Conservation (phyloP, 2,888 invertebrate genomes). For the Hirtodrosophila duncani region DNA sequence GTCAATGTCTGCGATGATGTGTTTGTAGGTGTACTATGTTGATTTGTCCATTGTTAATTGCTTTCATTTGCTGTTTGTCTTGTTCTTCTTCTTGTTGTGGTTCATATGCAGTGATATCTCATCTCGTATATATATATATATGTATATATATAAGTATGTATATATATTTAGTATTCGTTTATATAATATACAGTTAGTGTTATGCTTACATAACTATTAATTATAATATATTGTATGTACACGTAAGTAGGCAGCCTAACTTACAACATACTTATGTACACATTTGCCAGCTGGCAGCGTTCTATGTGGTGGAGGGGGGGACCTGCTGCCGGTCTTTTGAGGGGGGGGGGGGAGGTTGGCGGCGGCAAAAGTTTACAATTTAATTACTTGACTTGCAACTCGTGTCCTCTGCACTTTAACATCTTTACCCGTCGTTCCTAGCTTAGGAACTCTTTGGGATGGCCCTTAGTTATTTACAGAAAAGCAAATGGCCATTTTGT, state of each 20-base stretch:
- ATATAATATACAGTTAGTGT: slow-evolving; percentile 54
- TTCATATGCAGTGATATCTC: slow-evolving; percentile 36
- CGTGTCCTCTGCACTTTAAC: slow-evolving; percentile 21
- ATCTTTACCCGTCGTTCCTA: slow-evolving; percentile 55
- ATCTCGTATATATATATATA: slow-evolving; percentile 29
- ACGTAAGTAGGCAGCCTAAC: too few relatives aligned
- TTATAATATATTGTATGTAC: too few relatives aligned
- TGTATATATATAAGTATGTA: slow-evolving; percentile 18
- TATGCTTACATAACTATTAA: slow-evolving; percentile 45
- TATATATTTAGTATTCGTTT: slow-evolving; percentile 10
- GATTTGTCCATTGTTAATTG: slow-evolving; percentile 67
- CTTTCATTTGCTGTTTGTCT: too few relatives aligned
- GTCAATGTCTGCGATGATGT: slow-evolving; percentile 44
- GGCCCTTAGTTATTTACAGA: slow-evolving; percentile 56
- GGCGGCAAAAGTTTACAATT: slow-evolving; percentile 12
- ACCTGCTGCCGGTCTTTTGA: background rate
- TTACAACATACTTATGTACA: slow-evolving; percentile 55
- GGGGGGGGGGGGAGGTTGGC: background rate
- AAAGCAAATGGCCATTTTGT: too few relatives aligned
- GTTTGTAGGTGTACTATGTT: slow-evolving; percentile 40
- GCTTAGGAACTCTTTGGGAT: slow-evolving; percentile 57
- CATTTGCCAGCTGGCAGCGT: slow-evolving; percentile 23
- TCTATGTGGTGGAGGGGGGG: background rate
- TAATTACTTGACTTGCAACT: slow-evolving; percentile 59
- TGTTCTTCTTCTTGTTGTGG: slow-evolving; percentile 19